A percentile compares a stretch with the other conserved stretches of the same genome.
Evolutionary conservation across 2,888 invertebrate species (phyloP).

Genomic region (Eilema griseolum): DNA sequence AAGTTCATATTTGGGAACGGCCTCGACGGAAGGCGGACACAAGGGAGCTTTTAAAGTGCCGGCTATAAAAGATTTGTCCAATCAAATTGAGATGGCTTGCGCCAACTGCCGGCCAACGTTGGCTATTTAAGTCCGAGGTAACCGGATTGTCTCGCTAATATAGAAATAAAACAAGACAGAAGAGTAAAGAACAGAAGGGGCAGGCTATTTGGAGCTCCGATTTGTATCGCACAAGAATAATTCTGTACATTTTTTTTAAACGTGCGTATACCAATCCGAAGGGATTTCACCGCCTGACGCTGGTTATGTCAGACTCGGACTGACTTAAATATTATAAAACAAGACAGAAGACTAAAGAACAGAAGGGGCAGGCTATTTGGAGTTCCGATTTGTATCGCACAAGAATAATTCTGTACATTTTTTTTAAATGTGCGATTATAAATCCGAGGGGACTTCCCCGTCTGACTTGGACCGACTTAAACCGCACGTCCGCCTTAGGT

Average conservation of each 20-base stretch:
- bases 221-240: neutral
- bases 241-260: too few species aligned
- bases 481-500: too few species aligned
- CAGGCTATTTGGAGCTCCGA: neutral
- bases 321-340: neutral
- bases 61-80: slow-evolving; percentile 43
- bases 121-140: neutral
- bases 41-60: slow-evolving; percentile 44
- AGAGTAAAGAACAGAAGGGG: neutral
- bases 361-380: neutral
- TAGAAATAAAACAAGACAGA: neutral
- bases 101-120: slow-evolving; percentile 23
- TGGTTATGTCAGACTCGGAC: neutral
- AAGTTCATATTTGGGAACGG: slow-evolving; percentile 26
- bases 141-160: neutral
- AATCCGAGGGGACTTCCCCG: too few species aligned
- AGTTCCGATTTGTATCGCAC: neutral
- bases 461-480: neutral
- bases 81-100: slow-evolving; percentile 30
- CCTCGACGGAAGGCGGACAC: slow-evolving; percentile 19
- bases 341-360: neutral
- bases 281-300: slow-evolving; percentile 18
- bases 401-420: neutral
- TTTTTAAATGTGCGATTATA: too few species aligned
- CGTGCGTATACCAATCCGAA: too few species aligned